A percentile compares a stretch with the other conserved stretches of the same genome.
Evolutionary conservation across 2,888 invertebrate species (phyloP).

Genomic region (Campopleginae sp.): DNA sequence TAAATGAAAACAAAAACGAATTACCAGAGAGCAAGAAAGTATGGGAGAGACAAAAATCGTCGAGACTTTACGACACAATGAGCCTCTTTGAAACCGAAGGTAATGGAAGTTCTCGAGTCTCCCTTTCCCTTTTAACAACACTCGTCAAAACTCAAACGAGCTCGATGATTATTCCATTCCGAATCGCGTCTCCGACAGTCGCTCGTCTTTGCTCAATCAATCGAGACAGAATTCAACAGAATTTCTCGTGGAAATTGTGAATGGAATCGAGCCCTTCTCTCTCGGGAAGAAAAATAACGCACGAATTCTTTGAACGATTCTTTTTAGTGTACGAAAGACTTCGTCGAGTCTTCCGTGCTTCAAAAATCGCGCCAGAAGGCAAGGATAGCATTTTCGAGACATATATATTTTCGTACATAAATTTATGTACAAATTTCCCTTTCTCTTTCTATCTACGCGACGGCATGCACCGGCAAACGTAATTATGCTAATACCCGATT

Average conservation of each 20-base stretch:
- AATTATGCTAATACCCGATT: conserved; percentile 84
- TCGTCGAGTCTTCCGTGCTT: conserved; percentile 53
- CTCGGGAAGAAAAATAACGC: background rate
- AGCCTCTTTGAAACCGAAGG: conserved; percentile 78
- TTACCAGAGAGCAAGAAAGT: conserved; percentile 56
- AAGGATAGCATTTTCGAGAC: conserved; percentile 53
- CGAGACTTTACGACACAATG: conserved; percentile 78
- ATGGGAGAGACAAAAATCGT: conserved; percentile 42
- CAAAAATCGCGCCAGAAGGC: conserved; percentile 58
- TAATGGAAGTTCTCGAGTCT: conserved; percentile 79
- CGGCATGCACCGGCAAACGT: conserved; percentile 75
- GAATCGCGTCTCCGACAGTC: background rate
- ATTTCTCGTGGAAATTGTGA: background rate
- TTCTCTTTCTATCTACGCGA: conserved; percentile 36
- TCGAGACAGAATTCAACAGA: background rate
- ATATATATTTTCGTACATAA: conserved; percentile 18
- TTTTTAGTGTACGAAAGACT: conserved; percentile 47
- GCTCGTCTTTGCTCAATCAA: background rate
- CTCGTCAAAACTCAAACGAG: conserved; percentile 48
- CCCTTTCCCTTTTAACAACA: conserved; percentile 68
- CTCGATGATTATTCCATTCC: conserved; percentile 19
- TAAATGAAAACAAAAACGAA: conserved; percentile 45
- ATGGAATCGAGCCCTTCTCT: background rate
- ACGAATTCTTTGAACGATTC: background rate
- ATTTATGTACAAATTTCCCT: background rate